A percentile compares a stretch with the other conserved stretches of the same genome.
Evolutionary conservation across 2,888 invertebrate genomes (phyloP).

Genomic region (Drosophila austrosaltans): DNA sequence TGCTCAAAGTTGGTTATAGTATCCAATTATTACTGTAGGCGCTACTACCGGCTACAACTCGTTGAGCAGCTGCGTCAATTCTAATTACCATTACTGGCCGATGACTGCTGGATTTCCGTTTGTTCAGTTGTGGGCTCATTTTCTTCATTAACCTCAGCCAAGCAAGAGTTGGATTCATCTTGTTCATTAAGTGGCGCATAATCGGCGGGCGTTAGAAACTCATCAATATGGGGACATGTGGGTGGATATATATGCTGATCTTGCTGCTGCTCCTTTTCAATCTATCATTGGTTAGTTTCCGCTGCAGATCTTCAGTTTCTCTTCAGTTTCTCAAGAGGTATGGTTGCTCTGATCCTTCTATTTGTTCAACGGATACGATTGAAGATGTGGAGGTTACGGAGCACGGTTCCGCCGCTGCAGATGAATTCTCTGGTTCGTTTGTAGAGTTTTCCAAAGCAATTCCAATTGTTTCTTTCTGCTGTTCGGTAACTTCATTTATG

Average conservation of each 20-base stretch:
- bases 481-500: background rate
- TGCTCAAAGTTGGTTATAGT: conserved; percentile 24
- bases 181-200: conserved; percentile 72
- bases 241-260: conserved; percentile 80
- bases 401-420: background rate
- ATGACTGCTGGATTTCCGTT: conserved; percentile 10
- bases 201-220: conserved; percentile 75
- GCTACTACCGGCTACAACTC: conserved; percentile 58
- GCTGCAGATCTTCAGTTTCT: conserved; percentile 60
- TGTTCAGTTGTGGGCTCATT: conserved; percentile 22
- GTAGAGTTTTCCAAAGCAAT: background rate
- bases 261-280: conserved; percentile 42
- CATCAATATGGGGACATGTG: conserved; percentile 71
- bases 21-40: background rate
- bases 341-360: conserved; percentile 24
- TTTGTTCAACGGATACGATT: background rate
- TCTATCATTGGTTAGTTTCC: conserved; percentile 37
- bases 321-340: conserved; percentile 60
- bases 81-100: conserved; percentile 45
- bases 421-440: background rate
- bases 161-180: conserved; percentile 49
- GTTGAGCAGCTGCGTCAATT: conserved; percentile 66
- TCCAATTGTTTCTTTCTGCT: background rate
- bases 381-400: background rate
- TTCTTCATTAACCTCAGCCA: conserved; percentile 46